A percentile compares a stretch with the other conserved stretches of the same genome.
Evolutionary conservation across 92 coral and sea anemone genomes (phyloP).

Genomic region (Metridium senile): DNA sequence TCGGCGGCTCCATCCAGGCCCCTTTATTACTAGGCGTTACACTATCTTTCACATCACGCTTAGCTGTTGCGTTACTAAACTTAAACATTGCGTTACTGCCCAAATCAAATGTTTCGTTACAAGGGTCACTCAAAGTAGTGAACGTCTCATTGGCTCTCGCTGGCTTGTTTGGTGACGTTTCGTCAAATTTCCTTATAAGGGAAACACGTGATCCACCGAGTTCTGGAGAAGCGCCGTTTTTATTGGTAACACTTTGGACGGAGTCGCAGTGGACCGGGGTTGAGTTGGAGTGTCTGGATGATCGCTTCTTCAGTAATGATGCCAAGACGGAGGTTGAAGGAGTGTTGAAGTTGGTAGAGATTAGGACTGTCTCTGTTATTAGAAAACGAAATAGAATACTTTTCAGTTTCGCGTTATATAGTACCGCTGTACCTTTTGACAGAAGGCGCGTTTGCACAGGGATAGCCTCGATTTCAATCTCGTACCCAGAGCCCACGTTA

Average conservation of each 20-base stretch:
- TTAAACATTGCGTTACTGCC: conserved; percentile 12
- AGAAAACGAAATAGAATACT: neutral
- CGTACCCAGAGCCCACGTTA: no score
- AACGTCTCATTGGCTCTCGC: conserved; percentile 10
- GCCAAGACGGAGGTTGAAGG: conserved; percentile 18
- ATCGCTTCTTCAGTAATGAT: neutral
- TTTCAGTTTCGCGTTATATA: no score
- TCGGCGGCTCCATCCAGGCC: conserved; percentile 56
- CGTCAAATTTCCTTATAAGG: conserved; percentile 56
- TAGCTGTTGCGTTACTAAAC: conserved; percentile 5
- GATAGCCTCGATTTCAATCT: no score
- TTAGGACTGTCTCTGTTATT: conserved; percentile 32
- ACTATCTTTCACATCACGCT: neutral
- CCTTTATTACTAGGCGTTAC: conserved; percentile 24
- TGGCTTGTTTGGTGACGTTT: conserved; percentile 27
- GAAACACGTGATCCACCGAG: conserved; percentile 40
- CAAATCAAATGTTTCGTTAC: conserved; percentile 13
- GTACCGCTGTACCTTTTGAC: no score
- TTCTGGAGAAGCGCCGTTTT: conserved; percentile 8
- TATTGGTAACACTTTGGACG: neutral
- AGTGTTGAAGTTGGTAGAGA: conserved; percentile 57
- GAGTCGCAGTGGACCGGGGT: conserved; percentile 21
- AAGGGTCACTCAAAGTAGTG: neutral
- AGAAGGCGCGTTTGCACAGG: no score
- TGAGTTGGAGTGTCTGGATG: neutral